Percentiles rank a stretch among this genome's conserved stretches.
Conservation (phyloP, 2,797 vertebrate species). For the Dermochelys coriacea region DNA sequence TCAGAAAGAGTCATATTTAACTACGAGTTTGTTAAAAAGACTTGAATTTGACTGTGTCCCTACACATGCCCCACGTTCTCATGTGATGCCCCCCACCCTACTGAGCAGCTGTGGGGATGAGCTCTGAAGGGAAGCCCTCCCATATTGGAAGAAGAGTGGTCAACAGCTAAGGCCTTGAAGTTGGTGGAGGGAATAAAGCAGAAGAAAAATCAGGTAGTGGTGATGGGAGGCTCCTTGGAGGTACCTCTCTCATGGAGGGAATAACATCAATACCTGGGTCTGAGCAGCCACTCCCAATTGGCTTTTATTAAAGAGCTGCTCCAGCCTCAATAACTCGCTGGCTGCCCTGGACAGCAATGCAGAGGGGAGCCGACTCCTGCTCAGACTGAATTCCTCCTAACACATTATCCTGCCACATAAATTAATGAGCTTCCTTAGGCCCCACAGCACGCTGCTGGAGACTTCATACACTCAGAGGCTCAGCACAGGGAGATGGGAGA, state of each 20-base stretch:
- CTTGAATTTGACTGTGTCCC: not conserved
- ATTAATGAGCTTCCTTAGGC: not conserved
- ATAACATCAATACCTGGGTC: not conserved
- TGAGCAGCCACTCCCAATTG: not conserved
- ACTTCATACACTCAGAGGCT: not conserved
- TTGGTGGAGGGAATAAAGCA: not conserved
- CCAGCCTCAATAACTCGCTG: not conserved
- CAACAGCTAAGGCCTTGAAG: not conserved
- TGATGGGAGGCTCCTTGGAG: not conserved
- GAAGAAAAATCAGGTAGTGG: not conserved
- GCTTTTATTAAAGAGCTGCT: not conserved
- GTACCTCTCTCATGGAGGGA: not conserved
- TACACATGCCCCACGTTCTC: not conserved
- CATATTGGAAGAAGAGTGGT: not conserved
- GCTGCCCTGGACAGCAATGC: not conserved
- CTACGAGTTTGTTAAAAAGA: not conserved
- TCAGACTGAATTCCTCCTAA: not conserved
- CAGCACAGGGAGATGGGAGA: not conserved
- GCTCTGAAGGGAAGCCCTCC: not conserved
- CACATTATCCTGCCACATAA: not conserved
- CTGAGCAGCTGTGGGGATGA: not conserved
- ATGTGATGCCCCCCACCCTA: not conserved
- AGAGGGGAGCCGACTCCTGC: not conserved
- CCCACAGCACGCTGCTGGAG: not conserved
- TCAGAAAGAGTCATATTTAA: not conserved